A percentile compares a stretch with the other conserved stretches of the same genome.
phyloP scores from a whole-genome alignment of 2,113 vertebrate genomes.

The Cyanoderma ruficeps region DNA sequence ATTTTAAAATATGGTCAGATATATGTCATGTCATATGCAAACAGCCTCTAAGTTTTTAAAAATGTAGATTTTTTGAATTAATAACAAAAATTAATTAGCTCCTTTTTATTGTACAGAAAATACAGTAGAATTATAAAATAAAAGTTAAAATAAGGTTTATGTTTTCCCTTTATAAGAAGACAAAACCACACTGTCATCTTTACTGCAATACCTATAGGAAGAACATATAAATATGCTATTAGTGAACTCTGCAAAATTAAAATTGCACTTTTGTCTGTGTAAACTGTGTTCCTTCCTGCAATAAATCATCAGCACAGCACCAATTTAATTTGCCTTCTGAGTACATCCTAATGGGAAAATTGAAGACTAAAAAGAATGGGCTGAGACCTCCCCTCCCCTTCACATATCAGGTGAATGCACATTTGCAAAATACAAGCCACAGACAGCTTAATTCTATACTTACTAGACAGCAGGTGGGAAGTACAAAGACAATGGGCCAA shows the following conservation, averaged over 20 bases:
- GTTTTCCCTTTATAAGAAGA: conserved; percentile 10
- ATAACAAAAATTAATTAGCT: not conserved
- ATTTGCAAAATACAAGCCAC: conserved; percentile 27
- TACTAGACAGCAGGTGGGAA: not conserved
- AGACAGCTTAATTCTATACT: not conserved
- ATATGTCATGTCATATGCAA: not conserved
- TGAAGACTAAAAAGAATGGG: conserved; percentile 5
- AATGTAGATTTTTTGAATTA: not conserved
- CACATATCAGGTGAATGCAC: not conserved
- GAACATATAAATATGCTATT: conserved; percentile 27
- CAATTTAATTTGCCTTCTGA: conserved; percentile 53
- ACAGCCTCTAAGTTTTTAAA: not conserved
- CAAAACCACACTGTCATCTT: not conserved
- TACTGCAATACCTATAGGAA: conserved; percentile 26
- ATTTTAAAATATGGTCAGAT: not conserved
- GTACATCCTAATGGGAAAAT: conserved; percentile 45
- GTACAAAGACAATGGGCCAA: not conserved
- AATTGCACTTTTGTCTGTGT: conserved; percentile 39
- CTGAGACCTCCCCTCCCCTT: not conserved
- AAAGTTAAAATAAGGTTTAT: not conserved
- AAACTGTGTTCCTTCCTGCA: conserved; percentile 28
- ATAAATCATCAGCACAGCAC: conserved; percentile 51
- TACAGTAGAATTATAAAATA: not conserved
- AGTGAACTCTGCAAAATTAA: conserved; percentile 65
- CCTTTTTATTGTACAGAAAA: not conserved